phyloP scores from a whole-genome alignment of 2,888 invertebrate species.

The Limenitis camilla region DNA sequence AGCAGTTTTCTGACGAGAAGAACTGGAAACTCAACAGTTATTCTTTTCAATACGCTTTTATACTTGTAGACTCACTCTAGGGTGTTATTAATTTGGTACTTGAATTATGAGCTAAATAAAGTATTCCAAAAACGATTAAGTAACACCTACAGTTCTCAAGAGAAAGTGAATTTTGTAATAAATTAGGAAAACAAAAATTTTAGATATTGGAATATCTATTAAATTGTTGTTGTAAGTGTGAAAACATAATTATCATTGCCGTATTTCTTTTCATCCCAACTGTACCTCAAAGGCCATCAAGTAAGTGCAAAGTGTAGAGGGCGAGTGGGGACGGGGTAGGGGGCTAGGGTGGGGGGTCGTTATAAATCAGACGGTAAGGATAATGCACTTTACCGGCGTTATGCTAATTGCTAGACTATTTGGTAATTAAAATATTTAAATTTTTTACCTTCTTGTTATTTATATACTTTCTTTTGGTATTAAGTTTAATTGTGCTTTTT shows the following conservation, averaged over 20 bases:
- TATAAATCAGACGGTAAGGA: conserved; percentile 14
- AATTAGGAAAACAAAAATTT: too few species aligned
- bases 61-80: too few species aligned
- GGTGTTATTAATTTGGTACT: too few species aligned
- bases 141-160: too few species aligned
- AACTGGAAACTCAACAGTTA: too few species aligned
- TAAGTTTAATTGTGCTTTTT: background rate
- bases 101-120: too few species aligned
- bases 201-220: background rate
- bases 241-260: too few species aligned
- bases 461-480: background rate
- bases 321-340: background rate
- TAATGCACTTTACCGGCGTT: conserved; percentile 8
- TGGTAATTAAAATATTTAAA: background rate
- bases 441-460: too few species aligned
- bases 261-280: conserved; percentile 1
- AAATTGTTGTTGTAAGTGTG: background rate
- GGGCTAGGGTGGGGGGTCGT: background rate
- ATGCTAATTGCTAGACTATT: conserved; percentile 5
- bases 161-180: too few species aligned
- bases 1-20: too few species aligned
- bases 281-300: conserved; percentile 12
- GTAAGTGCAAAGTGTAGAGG: conserved; percentile 14
- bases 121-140: too few species aligned
- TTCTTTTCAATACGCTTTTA: too few species aligned